Percentiles rank a stretch among this genome's conserved stretches.
Conservation (phyloP, 2,113 vertebrate species). For the Pygoscelis antarcticus region DNA sequence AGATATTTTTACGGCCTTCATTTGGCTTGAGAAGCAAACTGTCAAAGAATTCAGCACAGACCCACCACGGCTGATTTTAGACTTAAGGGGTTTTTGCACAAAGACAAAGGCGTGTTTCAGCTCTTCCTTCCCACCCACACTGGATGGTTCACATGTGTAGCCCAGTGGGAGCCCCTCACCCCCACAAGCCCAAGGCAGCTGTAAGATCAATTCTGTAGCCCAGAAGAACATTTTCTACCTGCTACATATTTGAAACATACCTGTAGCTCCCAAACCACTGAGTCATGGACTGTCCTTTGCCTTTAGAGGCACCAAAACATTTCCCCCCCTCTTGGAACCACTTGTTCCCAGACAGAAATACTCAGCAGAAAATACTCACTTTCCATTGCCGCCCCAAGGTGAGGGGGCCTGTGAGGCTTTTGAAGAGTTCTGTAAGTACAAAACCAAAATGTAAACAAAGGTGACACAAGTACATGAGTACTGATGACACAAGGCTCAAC, state of each 20-base stretch:
- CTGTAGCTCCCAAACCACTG: neutral
- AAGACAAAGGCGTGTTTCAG: neutral
- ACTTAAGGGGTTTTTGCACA: neutral
- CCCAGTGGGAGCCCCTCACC: neutral
- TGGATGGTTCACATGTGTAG: neutral
- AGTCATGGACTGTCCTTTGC: neutral
- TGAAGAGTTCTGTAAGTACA: constrained; percentile 88
- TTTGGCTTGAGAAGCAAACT: constrained; percentile 67
- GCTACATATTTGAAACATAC: neutral
- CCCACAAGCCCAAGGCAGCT: neutral
- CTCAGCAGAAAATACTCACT: constrained; percentile 84
- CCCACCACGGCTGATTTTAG: neutral
- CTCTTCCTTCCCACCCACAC: neutral
- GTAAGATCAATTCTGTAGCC: neutral
- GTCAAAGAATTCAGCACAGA: constrained; percentile 41
- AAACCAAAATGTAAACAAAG: constrained; percentile 65
- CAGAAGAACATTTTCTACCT: constrained; percentile 17
- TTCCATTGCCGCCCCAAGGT: constrained; percentile 94
- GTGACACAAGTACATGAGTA: constrained; percentile 52
- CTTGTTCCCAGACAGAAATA: constrained; percentile 58
- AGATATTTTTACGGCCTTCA: constrained; percentile 65
- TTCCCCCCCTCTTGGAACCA: neutral
- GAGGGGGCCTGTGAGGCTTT: constrained; percentile 93
- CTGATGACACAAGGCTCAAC: constrained; percentile 53
- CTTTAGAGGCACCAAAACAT: neutral